A percentile compares a stretch with the other conserved stretches of the same genome.
Evolutionary conservation across 2,113 vertebrate species (phyloP).

Genomic region (Arothron firmamentum): DNA sequence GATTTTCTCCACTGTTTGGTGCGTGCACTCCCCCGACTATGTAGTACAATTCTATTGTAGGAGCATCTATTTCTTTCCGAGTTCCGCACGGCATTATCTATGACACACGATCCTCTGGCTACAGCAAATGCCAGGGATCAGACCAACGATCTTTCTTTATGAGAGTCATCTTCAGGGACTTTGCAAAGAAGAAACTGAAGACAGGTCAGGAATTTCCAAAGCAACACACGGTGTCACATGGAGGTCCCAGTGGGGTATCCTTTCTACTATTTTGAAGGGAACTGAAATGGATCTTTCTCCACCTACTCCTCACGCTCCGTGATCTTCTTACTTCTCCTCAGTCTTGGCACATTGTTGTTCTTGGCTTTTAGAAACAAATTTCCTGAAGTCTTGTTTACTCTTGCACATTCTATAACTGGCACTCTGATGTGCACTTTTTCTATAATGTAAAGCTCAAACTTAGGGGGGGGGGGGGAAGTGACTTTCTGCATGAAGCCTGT

Average conservation of each 20-base stretch:
- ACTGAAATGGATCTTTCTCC: constrained; percentile 41
- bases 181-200: constrained; percentile 53
- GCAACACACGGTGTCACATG: constrained; percentile 21
- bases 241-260: constrained; percentile 35
- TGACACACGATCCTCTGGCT: constrained; percentile 26
- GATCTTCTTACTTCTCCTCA: constrained; percentile 42
- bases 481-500: neutral
- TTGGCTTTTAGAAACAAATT: constrained; percentile 62
- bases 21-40: constrained; percentile 2
- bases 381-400: constrained; percentile 60
- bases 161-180: constrained; percentile 46
- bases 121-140: constrained; percentile 46
- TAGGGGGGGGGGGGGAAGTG: too few relatives aligned
- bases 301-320: constrained; percentile 20
- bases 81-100: constrained; percentile 26
- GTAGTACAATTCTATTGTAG: constrained; percentile 2
- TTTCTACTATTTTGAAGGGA: constrained; percentile 55
- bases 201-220: constrained; percentile 36
- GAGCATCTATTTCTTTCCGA: constrained; percentile 3
- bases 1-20: neutral
- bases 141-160: constrained; percentile 52
- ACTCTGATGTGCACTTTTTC: constrained; percentile 37
- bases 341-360: constrained; percentile 59
- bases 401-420: constrained; percentile 44
- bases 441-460: too few relatives aligned